Evolutionary conservation across 1,140 invertebrate genomes (phyloP), one percentile per base, ranked within the genome.

Genomic region (Coptotermes formosanus): DNA sequence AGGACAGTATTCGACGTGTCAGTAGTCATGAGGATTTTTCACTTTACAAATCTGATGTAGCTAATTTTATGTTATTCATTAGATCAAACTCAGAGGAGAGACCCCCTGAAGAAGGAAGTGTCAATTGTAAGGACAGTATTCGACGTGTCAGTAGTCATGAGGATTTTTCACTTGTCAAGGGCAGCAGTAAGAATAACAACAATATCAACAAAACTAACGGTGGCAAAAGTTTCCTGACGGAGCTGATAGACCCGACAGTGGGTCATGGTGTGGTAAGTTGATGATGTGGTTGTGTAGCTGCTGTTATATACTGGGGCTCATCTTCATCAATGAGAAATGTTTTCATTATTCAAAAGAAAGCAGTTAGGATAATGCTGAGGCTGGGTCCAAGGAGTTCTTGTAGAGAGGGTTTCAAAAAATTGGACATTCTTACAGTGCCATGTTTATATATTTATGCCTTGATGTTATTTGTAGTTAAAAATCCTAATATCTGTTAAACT

Each of bases 21-120:
- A 94, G 93, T 81, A 94, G 94, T 86, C 93, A 94, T 90, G 94
- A 94, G 88, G 93, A 94, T 89, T 94, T 95, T 88, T 88, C 86
- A 83, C 83, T 48, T 48, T 48, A 48, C 45, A 48, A 12, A 48
- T 7, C 6, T 48, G 14, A 48, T 48, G 9, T 48, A 48, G 14
- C 45, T 48, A 16, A 48, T 12, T 9, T 12, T 48, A 0, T 48
- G 14, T 48, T 48, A 16, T 3, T 48, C 45, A 86, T 85, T 83
- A 89, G 89, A 85, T 90, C 89, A 38, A 90, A 89, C 86, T 89
- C 89, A 25, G 89, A 89, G 83, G 89, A 90, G 85, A 86, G 89
- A n/a, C 88, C 87, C 9, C 75, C 85, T 23, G 86, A 86, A 45
- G 90, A 92, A 86, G 90, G 90, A 84, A 89, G 89, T 44, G 89